phyloP scores from a whole-genome alignment of 2,888 invertebrate species.

The Pterobdella sp. region DNA sequence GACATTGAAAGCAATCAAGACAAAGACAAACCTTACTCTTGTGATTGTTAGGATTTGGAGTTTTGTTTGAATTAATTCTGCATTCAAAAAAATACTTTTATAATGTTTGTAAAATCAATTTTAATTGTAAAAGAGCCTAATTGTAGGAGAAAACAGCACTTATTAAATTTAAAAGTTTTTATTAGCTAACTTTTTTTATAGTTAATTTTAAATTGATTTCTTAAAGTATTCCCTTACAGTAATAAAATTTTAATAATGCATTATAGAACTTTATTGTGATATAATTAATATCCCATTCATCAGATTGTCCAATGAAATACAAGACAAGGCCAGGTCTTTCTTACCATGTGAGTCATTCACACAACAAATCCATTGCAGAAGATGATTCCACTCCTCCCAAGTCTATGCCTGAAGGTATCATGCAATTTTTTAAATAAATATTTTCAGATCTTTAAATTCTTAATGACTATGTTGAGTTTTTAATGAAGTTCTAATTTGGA shows the following conservation, averaged over 20 bases:
- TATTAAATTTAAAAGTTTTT: too few relatives aligned
- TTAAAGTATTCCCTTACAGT: not conserved
- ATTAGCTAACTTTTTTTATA: not conserved
- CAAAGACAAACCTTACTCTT: conserved; percentile 77
- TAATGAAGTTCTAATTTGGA: not conserved
- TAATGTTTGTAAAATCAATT: too few relatives aligned
- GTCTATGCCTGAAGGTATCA: not conserved
- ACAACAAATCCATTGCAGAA: conserved; percentile 46
- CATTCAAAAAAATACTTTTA: too few relatives aligned
- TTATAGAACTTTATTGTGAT: too few relatives aligned
- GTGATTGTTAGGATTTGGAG: conserved; percentile 82
- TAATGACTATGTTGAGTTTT: not conserved
- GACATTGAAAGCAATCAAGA: conserved; percentile 52
- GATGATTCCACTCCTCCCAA: conserved; percentile 21
- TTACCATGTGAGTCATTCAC: conserved; percentile 88
- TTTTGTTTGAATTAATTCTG: too few relatives aligned
- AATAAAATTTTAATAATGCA: conserved; percentile 35
- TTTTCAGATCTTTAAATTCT: not conserved
- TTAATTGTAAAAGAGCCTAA: too few relatives aligned
- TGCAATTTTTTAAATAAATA: not conserved
- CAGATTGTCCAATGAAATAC: conserved; percentile 91
- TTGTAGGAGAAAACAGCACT: too few relatives aligned
- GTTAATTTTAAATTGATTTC: not conserved
- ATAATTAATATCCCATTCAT: too few relatives aligned
- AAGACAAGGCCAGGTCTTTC: conserved; percentile 90